These are phyloP conservation scores for Sebastes oblongus DNA, from an alignment of 2,797 vertebrate species.

Conservation along the genomic window DNA sequence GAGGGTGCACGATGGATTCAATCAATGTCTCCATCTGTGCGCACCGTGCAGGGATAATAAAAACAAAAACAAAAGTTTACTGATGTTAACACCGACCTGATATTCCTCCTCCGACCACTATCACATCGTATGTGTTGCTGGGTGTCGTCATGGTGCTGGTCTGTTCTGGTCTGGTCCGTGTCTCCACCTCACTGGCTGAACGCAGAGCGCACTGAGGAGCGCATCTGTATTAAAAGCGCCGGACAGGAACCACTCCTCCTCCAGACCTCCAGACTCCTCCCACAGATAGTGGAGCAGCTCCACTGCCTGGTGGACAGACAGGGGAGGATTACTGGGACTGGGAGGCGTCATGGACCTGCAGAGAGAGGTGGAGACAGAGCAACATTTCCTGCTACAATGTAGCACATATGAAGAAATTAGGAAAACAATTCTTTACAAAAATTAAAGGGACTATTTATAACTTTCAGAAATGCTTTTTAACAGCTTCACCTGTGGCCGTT, in stretches of 20 bases:
- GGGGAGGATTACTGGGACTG: neutral
- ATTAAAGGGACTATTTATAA: no score
- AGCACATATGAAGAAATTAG: no score
- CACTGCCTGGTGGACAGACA: neutral
- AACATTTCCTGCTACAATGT: no score
- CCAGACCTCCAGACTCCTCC: constrained; percentile 29
- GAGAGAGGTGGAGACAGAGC: neutral
- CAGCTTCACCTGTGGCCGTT: rapidly evolving
- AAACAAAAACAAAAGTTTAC: neutral
- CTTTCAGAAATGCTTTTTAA: no score
- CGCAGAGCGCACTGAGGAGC: constrained; percentile 49
- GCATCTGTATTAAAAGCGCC: constrained; percentile 76
- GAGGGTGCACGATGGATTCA: neutral
- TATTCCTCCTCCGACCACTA: constrained; percentile 93
- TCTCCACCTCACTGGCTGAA: constrained; percentile 19
- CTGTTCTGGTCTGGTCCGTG: neutral
- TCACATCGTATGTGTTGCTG: constrained; percentile 85
- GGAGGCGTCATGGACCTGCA: neutral
- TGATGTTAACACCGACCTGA: constrained; percentile 84
- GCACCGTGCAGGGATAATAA: no score
- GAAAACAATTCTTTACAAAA: no score
- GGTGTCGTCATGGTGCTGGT: constrained; percentile 78
- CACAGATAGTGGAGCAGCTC: neutral
- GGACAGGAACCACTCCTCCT: constrained; percentile 47
- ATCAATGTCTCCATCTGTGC: neutral